Base-by-base conservation (phyloP, 2,113 vertebrate genomes). In the Colinus virginianus region DNA sequence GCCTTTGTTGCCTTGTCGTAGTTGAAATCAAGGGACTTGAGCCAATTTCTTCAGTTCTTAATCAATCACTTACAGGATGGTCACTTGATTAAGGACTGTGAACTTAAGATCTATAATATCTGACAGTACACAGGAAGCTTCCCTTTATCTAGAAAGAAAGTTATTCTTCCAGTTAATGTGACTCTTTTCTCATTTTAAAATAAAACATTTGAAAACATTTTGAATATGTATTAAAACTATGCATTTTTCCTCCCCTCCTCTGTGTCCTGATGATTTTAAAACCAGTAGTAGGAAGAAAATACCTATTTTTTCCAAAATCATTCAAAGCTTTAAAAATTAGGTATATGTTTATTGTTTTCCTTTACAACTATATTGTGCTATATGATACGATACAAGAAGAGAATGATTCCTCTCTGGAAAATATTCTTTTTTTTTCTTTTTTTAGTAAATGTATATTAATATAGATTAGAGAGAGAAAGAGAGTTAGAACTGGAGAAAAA, bases 1-100 rank as follows among this genome's bases (percentile, higher is more conserved):
- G 46, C 22, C 34, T 93, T 94, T 95, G 71, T 95, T 84, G 67
- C 87, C 71, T 67, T 83, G 42, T 90, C 80, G 71, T 51, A 77
- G 43, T 11, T 53, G 55, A 92, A 70, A 90, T 94, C 68, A 90
- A 90, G 78, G 26, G 46, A 75, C 36, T 46, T 42, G 26, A 91
- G 36, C 62, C 74, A 94, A 64, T 88, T 80, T 92, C 87, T 88
- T 23, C 21, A 75, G 78, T 56, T 51, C 40, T 78, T 85, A 91
- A 90, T 94, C 84, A 93, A 32, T 91, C 61, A 70, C 34, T 77
- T 87, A 32, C 51, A 74, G 59, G 72, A 90, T 26, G 72, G 56
- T 25, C 56, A 58, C 38, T 82, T 92, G 78, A 90, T 90, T 94
- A 90, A 89, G 45, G 74, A 87, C 56, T 46, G 74, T 89, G 66